These are phyloP conservation scores for Coptodon rendalli DNA, from an alignment of 2,113 vertebrate species.

Conservation along the genomic window DNA sequence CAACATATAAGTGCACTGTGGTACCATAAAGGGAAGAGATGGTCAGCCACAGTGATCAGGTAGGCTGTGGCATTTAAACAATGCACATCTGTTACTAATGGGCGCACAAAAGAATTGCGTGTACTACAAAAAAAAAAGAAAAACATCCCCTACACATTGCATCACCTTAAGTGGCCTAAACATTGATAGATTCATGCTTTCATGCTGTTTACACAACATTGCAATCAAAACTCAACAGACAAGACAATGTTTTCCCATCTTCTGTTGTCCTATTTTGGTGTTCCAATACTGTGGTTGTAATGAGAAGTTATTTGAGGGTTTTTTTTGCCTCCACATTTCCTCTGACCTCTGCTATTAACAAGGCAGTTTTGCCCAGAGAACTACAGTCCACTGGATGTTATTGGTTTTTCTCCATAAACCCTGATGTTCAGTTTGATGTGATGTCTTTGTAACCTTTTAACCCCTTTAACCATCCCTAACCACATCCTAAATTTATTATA, in stretches of 20 bases:
- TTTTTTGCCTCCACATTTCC: neutral
- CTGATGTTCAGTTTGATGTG: neutral
- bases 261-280: neutral
- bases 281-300: neutral
- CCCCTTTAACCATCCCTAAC: neutral
- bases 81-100: neutral
- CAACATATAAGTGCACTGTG: neutral
- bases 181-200: neutral
- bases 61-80: neutral
- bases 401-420: neutral
- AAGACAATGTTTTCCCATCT: neutral
- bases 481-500: neutral
- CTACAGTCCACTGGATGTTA: neutral
- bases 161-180: neutral
- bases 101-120: neutral
- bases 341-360: neutral
- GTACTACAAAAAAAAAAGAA: neutral
- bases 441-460: neutral
- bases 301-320: fast-evolving
- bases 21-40: neutral
- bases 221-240: neutral
- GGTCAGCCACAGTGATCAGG: neutral
- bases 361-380: neutral
- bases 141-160: neutral
- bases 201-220: neutral